Evolutionary conservation across 2,888 invertebrate genomes (phyloP), one percentile per base, ranked within the genome.

Genomic region (Dasysyrphus albostriatus): DNA sequence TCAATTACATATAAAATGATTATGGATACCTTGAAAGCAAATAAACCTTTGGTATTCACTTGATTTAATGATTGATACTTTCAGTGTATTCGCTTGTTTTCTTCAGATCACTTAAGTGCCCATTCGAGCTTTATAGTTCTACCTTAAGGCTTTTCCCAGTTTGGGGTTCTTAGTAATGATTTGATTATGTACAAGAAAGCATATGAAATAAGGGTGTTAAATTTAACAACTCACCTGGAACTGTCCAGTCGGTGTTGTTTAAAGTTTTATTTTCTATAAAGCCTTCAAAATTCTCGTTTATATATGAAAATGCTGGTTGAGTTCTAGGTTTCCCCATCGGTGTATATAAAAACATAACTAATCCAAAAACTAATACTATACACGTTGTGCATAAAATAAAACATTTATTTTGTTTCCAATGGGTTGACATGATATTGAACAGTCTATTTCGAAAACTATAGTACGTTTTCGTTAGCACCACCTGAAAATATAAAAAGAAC

Each of bases 381-480:
- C 89, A 88, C 56, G 88, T 88, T 81, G 88, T 83, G 76, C 88
- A 75, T 80, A 90, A 77, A 8, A 90, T 83, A 77, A 88, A 67
- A 44, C 69, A 89, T 82, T 88, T 89, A 67, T 90, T 89, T 70
- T 90, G 90, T 67, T 90, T 89, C 91, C 89, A 90, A 87, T 90
- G 89, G 56, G 90, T 90, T 65, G 92, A 91, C 92, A 92, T 92
- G 82, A 90, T 91, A 32, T 59, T 39, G 1, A 44, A 16, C 8
- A 44, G 14, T 54, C 2, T 47, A n/a, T 32, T 67, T n/a, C 76
- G 34, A 34, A 67, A 47, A 37, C 7, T 34, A 67, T 90, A 90
- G 88, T 89, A 91, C 88, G 89, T 90, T 89, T 92, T 92, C 89
- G 90, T 91, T 54, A 90, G 88, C 76, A 90, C 90, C 77, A 90